Evolutionary conservation across 2,888 invertebrate species (phyloP).

Genomic region (Mimachlamys varia): DNA sequence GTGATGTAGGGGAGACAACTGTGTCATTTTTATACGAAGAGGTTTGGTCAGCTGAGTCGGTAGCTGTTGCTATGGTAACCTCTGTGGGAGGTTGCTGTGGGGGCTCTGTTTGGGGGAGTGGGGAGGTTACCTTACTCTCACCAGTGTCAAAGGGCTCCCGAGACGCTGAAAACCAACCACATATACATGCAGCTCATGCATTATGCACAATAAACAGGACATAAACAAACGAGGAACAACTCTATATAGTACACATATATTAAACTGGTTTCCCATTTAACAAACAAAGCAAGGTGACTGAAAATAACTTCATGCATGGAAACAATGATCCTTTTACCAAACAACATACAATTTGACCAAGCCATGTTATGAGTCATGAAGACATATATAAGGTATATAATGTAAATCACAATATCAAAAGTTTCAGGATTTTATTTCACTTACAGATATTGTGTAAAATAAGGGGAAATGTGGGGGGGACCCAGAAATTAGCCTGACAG

Average conservation of each 20-base stretch:
- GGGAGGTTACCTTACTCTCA: neutral
- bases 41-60: neutral
- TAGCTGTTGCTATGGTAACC: neutral
- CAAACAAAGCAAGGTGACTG: neutral
- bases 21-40: neutral
- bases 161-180: constrained; percentile 3
- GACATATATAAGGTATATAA: no score
- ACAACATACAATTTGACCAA: no score
- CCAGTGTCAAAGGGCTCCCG: neutral
- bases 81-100: neutral
- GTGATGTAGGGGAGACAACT: constrained; percentile 12
- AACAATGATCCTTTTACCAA: no score
- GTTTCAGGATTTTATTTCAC: no score
- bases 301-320: neutral
- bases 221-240: neutral
- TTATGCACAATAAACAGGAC: neutral
- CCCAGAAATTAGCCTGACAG: neutral
- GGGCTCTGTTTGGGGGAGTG: neutral
- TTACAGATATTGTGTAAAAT: no score
- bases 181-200: constrained; percentile 12
- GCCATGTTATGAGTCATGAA: no score
- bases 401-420: no score
- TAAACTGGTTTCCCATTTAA: no score
- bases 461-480: no score
- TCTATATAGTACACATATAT: no score